Evolutionary conservation across 2,888 invertebrate species (phyloP).

Genomic region (Malacosoma neustria): DNA sequence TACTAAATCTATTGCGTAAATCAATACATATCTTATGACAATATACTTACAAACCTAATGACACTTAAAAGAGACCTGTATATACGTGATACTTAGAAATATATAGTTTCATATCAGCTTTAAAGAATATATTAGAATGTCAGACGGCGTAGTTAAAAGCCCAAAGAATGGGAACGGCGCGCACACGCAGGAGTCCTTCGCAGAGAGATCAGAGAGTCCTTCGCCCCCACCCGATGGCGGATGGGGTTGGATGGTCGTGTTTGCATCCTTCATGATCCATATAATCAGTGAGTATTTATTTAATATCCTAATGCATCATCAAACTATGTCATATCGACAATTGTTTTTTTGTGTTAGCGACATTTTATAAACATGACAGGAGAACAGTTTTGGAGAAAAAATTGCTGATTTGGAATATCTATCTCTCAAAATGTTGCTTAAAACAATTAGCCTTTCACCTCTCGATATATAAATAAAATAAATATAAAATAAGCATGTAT

Average conservation of each 20-base stretch:
- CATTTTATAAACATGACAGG: too few species aligned
- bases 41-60: slow-evolving; percentile 22
- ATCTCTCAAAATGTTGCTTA: too few species aligned
- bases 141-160: slow-evolving; percentile 52
- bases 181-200: slow-evolving; percentile 34
- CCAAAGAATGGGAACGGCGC: slow-evolving; percentile 44
- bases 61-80: slow-evolving; percentile 19
- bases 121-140: slow-evolving; percentile 30
- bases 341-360: too few species aligned
- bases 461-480: too few species aligned
- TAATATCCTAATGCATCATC: too few species aligned
- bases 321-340: too few species aligned
- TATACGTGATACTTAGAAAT: slow-evolving; percentile 9
- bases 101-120: background rate
- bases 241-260: slow-evolving; percentile 96
- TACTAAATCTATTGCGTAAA: slow-evolving; percentile 11
- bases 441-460: too few species aligned
- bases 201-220: slow-evolving; percentile 43
- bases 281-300: slow-evolving; percentile 85
- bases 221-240: slow-evolving; percentile 92
- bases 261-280: slow-evolving; percentile 97
- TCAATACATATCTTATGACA: slow-evolving; percentile 39
- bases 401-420: too few species aligned
- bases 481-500: too few species aligned
- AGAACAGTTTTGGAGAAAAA: too few species aligned